Percentiles rank a stretch among this genome's conserved stretches.
phyloP scores from a whole-genome alignment of 2,888 invertebrate species.

The Lithophane leautieri region DNA sequence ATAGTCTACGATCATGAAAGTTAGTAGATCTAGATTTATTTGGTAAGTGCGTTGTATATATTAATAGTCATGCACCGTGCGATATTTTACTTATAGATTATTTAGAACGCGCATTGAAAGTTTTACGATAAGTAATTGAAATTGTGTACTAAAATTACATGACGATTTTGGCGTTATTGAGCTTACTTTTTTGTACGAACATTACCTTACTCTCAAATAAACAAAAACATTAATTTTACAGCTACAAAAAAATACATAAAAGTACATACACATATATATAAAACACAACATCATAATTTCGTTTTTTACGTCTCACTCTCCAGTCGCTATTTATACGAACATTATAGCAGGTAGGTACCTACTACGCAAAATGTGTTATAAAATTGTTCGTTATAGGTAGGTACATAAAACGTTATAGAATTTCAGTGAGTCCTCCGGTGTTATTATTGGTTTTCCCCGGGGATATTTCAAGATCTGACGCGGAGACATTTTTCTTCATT shows the following conservation, averaged over 20 bases:
- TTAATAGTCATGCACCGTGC: not conserved
- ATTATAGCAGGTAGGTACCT: slow-evolving; percentile 47
- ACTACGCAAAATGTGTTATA: slow-evolving; percentile 61
- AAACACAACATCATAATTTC: slow-evolving; percentile 60
- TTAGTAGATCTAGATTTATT: slow-evolving; percentile 13
- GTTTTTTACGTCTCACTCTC: slow-evolving; percentile 59
- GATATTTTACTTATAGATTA: not conserved
- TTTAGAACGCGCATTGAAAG: not conserved
- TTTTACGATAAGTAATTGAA: slow-evolving; percentile 1
- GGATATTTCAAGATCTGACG: slow-evolving; percentile 61
- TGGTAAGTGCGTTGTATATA: not conserved
- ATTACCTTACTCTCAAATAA: slow-evolving; percentile 42
- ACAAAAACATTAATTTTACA: slow-evolving; percentile 49
- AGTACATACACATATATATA: slow-evolving; percentile 33
- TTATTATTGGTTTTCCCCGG: slow-evolving; percentile 66
- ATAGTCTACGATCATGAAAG: slow-evolving; percentile 5
- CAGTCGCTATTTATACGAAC: slow-evolving; percentile 57
- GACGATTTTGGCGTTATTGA: not conserved
- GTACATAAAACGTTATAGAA: slow-evolving; percentile 62
- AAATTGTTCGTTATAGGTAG: slow-evolving; percentile 53
- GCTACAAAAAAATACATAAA: slow-evolving; percentile 46
- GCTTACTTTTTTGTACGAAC: not conserved
- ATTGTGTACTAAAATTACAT: not conserved
- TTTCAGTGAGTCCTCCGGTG: slow-evolving; percentile 57
- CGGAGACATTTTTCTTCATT: slow-evolving; percentile 60